Conservation (phyloP, 2,888 invertebrate genomes). For the Lacanobia oleracea region DNA sequence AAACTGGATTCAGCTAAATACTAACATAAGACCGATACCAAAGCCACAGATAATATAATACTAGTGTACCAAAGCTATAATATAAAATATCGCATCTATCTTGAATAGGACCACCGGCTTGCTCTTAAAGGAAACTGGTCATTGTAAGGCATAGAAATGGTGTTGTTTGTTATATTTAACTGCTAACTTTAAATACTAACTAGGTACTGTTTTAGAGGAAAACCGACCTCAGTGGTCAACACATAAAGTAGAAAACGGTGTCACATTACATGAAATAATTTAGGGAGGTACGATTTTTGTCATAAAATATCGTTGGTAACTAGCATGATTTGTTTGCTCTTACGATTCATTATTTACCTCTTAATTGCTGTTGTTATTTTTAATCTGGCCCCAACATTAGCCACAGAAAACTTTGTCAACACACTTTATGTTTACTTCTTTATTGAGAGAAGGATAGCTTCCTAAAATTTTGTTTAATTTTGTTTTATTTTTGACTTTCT, state of each 20-base stretch:
- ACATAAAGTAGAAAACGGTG: slow-evolving; percentile 5
- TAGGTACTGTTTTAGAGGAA: background rate
- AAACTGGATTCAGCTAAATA: no score
- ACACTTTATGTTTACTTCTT: background rate
- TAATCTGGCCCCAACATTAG: background rate
- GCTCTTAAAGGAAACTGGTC: slow-evolving; percentile 63
- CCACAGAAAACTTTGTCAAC: background rate
- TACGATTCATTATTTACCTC: no score
- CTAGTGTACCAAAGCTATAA: background rate
- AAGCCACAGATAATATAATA: slow-evolving; percentile 1
- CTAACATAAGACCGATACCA: no score
- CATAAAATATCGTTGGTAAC: background rate
- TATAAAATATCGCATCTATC: slow-evolving; percentile 5
- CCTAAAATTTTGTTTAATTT: no score
- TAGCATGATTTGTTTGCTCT: background rate
- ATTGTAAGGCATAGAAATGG: slow-evolving; percentile 65
- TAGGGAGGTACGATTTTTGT: background rate
- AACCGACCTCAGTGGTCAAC: background rate
- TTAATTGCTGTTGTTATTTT: background rate
- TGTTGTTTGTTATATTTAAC: slow-evolving; percentile 47
- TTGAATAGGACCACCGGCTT: slow-evolving; percentile 25
- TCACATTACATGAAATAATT: background rate
- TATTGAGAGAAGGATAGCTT: background rate
- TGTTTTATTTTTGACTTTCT: no score
- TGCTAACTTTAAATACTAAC: slow-evolving; percentile 7